Evolutionary conservation across 2,888 invertebrate genomes (phyloP).

Genomic region (Maniola hyperantus): DNA sequence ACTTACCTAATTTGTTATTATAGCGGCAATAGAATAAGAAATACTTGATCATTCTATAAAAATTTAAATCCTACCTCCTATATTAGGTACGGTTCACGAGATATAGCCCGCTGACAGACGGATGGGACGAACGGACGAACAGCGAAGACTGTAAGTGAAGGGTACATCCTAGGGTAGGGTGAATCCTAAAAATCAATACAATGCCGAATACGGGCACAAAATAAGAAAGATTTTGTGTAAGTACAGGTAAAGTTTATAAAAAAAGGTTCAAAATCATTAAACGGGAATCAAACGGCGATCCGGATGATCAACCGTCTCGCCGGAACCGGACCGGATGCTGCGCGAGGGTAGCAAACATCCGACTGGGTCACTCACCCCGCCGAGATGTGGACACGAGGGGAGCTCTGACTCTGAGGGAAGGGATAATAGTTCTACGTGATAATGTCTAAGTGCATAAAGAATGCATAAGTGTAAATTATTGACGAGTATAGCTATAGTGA

Average conservation of each 20-base stretch:
- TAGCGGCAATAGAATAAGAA: too few species aligned
- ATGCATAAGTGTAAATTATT: conserved; percentile 1
- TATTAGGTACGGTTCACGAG: too few species aligned
- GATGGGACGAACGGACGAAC: too few species aligned
- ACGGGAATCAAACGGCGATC: conserved; percentile 27
- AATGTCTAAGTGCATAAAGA: conserved; percentile 2
- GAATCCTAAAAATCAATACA: too few species aligned
- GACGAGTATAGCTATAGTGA: neutral
- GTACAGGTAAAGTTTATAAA: conserved; percentile 8
- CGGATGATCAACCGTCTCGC: conserved; percentile 39
- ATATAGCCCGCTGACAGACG: too few species aligned
- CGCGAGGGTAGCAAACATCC: conserved; percentile 55
- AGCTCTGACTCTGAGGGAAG: conserved; percentile 49
- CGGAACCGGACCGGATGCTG: conserved; percentile 64
- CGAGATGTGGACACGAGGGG: conserved; percentile 39
- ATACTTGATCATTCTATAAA: too few species aligned
- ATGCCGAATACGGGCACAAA: too few species aligned
- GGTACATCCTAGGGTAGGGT: too few species aligned
- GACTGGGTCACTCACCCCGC: conserved; percentile 66
- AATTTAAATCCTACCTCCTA: too few species aligned
- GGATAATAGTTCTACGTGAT: conserved; percentile 20
- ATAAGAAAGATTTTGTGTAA: too few species aligned
- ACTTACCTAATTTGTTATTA: too few species aligned
- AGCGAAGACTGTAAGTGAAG: too few species aligned
- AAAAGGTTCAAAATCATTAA: conserved; percentile 40